Evolutionary conservation across 2,113 vertebrate genomes (phyloP), one percentile per base, ranked within the genome.

Genomic region (Notarius quadriscutis): DNA sequence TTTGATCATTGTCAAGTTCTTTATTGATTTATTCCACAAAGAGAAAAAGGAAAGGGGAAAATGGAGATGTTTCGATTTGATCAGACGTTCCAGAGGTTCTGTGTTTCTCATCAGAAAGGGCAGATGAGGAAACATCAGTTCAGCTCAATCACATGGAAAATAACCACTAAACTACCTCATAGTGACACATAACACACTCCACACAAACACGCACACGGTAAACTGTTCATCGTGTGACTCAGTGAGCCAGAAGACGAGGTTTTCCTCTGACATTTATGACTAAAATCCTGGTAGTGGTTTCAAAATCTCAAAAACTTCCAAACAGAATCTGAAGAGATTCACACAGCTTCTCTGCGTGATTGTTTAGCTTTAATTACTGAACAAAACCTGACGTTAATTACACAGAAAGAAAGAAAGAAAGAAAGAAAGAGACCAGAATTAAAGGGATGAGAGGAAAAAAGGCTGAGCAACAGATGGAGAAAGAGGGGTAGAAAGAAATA

Each of bases 101-200:
- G 89, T 48, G 79, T 87, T 85, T 87, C 85, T 87, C 89, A 88
- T 90, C 87, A 89, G 82, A 4, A 14, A 18, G 67, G 63, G 81
- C 84, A 75, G 87, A 85, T 74, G 20, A 87, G 89, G 87, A 90
- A 75, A 75, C 89, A 86, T 65, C 87, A 8, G 9, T 67, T 53
- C 75, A 30, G 58, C 74, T 22, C 48, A 50, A 75, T 75, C 20
- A 55, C 12, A 84, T 57, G 58, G 67, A 86, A 84, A 86, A 86
- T 53, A 85, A 88, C 17, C 57, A 15, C 60, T 67, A 25, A 65
- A 86, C 79, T 67, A 60, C 72, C 69, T 67, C 87, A 67, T 11
- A 81, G 48, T 63, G 72, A 65, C 11, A 67, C 62, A 62, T 78
- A 60, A 53, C 72, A 86, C 79, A 80, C 17, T 41, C 30, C 65